These are phyloP conservation scores for Hippocampus guttulatus DNA, from an alignment of 2,113 vertebrate genomes.

Conservation along the genomic window DNA sequence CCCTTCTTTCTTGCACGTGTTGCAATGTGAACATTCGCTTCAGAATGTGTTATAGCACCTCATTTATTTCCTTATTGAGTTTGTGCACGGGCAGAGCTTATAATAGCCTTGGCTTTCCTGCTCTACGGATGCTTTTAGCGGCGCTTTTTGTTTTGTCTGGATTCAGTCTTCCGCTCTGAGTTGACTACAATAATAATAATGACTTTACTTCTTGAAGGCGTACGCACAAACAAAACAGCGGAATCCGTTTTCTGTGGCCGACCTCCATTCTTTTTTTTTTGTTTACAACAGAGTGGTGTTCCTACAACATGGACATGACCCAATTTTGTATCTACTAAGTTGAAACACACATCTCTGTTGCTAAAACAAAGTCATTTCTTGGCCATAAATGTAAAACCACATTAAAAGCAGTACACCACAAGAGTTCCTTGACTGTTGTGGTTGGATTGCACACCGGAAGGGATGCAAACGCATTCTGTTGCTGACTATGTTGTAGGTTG, in stretches of 20 bases:
- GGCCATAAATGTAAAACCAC: background rate
- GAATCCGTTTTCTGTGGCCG: constrained; percentile 17
- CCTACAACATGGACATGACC: background rate
- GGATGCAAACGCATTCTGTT: too few species aligned
- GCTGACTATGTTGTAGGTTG: background rate
- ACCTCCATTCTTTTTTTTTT: constrained; percentile 15
- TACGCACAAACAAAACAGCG: constrained; percentile 11
- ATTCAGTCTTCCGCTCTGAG: constrained; percentile 40
- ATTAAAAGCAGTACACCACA: background rate
- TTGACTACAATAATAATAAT: constrained; percentile 30
- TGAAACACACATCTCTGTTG: background rate
- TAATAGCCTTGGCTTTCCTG: constrained; percentile 12
- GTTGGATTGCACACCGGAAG: background rate
- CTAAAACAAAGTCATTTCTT: background rate
- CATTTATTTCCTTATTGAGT: constrained; percentile 17
- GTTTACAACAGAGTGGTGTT: constrained; percentile 46
- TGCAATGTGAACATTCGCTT: background rate
- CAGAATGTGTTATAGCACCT: constrained; percentile 4
- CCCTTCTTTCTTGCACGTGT: background rate
- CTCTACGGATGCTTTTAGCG: constrained; percentile 35
- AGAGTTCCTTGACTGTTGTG: background rate
- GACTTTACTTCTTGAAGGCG: background rate
- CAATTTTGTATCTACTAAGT: background rate
- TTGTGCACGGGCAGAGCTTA: constrained; percentile 25
- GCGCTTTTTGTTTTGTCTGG: constrained; percentile 51